Percentiles rank a stretch among this genome's conserved stretches.
These are phyloP conservation scores for Natator depressus DNA, from an alignment of 2,113 vertebrate species.

Conservation along the genomic window DNA sequence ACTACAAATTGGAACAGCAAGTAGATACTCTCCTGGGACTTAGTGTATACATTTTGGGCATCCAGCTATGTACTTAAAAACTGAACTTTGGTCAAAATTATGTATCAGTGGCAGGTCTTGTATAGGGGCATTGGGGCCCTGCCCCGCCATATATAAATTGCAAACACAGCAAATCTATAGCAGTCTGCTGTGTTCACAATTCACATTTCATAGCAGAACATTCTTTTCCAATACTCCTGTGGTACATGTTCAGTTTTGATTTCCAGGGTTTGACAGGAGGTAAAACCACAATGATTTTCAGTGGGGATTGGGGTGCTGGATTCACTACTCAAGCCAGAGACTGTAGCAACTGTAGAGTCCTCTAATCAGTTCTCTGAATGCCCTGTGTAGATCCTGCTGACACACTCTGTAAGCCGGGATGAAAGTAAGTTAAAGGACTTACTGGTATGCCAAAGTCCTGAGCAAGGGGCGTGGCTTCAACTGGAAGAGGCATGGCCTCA, in stretches of 20 bases:
- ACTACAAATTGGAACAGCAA: not conserved
- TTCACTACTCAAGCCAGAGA: not conserved
- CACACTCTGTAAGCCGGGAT: not conserved
- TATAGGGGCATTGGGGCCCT: not conserved
- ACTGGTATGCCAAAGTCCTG: too few species aligned
- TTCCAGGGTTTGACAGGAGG: not conserved
- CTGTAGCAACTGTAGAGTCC: not conserved
- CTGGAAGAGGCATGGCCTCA: too few species aligned
- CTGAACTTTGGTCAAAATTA: not conserved
- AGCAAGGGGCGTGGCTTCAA: too few species aligned
- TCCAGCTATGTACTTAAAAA: not conserved
- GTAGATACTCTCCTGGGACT: not conserved
- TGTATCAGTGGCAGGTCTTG: not conserved
- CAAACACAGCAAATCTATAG: not conserved
- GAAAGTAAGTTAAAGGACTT: too few species aligned
- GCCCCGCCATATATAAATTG: not conserved
- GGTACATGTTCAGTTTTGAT: not conserved
- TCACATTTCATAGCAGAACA: not conserved
- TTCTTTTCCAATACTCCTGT: not conserved
- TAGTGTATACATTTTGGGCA: not conserved
- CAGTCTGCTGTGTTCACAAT: not conserved
- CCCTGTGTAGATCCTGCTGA: not conserved
- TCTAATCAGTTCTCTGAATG: not conserved
- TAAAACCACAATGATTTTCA: not conserved
- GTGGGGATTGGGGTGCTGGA: not conserved